Evolutionary conservation across 2,113 vertebrate species (phyloP).

Genomic region (Pterocles gutturalis): DNA sequence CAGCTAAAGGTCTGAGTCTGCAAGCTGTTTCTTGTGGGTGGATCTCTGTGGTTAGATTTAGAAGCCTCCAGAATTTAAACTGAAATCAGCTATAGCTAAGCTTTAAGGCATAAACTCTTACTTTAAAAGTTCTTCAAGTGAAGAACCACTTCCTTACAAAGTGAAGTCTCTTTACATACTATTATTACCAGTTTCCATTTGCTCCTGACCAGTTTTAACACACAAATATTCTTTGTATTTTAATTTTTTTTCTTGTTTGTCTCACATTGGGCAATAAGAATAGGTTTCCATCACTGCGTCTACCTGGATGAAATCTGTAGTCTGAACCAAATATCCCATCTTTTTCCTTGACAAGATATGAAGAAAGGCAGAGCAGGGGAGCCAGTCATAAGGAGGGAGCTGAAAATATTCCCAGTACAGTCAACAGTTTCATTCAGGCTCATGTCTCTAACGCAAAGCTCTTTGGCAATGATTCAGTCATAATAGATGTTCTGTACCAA

Average conservation of each 20-base stretch:
- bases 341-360: background rate
- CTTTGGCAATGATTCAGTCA: background rate
- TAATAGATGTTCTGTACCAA: background rate
- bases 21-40: slow-evolving; percentile 69
- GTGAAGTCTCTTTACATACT: background rate
- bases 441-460: background rate
- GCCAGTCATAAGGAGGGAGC: background rate
- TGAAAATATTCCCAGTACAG: background rate
- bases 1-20: slow-evolving; percentile 56
- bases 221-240: background rate
- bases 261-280: background rate
- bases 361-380: background rate
- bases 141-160: background rate
- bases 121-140: background rate
- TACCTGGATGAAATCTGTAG: background rate
- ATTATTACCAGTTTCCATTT: background rate
- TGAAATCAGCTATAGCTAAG: background rate
- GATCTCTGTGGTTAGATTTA: slow-evolving; percentile 1
- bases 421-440: background rate
- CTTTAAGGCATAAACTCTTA: background rate
- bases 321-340: background rate
- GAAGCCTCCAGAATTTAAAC: slow-evolving; percentile 8
- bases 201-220: background rate
- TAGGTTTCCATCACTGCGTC: background rate
- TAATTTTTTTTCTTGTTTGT: background rate